Conservation (phyloP, 2,797 vertebrate genomes). For the Chrysocyon brachyurus region DNA sequence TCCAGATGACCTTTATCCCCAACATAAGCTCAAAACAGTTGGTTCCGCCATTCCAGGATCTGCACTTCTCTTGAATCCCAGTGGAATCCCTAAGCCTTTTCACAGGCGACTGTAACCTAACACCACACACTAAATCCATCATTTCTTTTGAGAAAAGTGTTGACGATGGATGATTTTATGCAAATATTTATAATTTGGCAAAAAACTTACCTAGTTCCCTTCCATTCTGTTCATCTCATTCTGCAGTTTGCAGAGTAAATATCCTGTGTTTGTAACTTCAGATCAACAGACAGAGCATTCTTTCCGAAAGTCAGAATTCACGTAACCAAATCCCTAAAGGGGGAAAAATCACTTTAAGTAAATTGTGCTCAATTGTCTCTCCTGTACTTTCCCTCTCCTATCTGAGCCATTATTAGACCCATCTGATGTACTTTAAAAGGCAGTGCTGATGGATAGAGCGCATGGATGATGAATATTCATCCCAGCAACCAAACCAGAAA, state of each 20-base stretch:
- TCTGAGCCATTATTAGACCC: not conserved
- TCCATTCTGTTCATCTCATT: not conserved
- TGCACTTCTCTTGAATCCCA: not conserved
- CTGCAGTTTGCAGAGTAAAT: not conserved
- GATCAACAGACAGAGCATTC: not conserved
- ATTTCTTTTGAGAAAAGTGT: not conserved
- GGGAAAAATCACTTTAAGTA: not conserved
- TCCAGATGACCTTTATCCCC: conserved; percentile 88
- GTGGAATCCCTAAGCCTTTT: not conserved
- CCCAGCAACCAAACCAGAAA: not conserved
- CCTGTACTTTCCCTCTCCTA: not conserved
- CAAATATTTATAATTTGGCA: conserved; percentile 39
- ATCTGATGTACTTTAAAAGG: not conserved
- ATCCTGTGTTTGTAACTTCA: not conserved
- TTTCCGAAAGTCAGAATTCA: conserved; percentile 4
- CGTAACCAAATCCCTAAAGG: not conserved
- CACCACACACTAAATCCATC: not conserved
- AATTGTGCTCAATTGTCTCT: not conserved
- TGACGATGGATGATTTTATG: not conserved
- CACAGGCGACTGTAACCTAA: not conserved
- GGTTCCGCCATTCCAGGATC: not conserved
- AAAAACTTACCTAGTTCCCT: not conserved
- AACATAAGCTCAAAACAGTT: conserved; percentile 86
- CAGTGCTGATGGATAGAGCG: not conserved
- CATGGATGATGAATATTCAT: not conserved